phyloP scores from a whole-genome alignment of 2,113 vertebrate species.

The Elephas maximus region DNA sequence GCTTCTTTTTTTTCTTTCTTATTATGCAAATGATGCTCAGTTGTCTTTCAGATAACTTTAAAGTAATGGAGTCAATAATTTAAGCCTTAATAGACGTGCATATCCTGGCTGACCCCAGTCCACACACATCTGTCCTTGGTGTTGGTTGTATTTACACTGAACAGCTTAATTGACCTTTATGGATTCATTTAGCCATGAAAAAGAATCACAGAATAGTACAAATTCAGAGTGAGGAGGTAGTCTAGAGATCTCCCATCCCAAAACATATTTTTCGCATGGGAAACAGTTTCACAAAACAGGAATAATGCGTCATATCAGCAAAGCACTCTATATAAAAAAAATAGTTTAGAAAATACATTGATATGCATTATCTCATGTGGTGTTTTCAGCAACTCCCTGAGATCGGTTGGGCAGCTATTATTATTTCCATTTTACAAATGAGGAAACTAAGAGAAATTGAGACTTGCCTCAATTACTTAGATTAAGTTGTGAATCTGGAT shows the following conservation, averaged over 20 bases:
- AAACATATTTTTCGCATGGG: constrained; percentile 25
- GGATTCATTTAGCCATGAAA: not conserved
- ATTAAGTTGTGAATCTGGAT: not conserved
- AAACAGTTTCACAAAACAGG: not conserved
- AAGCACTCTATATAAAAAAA: not conserved
- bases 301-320: not conserved
- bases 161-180: not conserved
- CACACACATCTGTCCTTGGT: not conserved
- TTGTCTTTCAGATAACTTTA: not conserved
- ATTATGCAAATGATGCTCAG: not conserved
- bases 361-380: not conserved
- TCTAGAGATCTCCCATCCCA: not conserved
- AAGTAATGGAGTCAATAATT: not conserved
- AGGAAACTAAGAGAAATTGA: constrained; percentile 13
- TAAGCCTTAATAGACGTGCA: not conserved
- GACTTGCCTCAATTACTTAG: not conserved
- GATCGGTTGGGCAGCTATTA: not conserved
- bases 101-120: not conserved
- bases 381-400: not conserved
- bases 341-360: constrained; percentile 9
- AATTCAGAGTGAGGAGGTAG: not conserved
- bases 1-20: constrained; percentile 35
- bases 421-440: not conserved
- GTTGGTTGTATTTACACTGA: not conserved
- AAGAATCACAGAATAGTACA: not conserved